A percentile compares a stretch with the other conserved stretches of the same genome.
phyloP scores from a whole-genome alignment of 2,888 invertebrate genomes.

The Athalia rosae region DNA sequence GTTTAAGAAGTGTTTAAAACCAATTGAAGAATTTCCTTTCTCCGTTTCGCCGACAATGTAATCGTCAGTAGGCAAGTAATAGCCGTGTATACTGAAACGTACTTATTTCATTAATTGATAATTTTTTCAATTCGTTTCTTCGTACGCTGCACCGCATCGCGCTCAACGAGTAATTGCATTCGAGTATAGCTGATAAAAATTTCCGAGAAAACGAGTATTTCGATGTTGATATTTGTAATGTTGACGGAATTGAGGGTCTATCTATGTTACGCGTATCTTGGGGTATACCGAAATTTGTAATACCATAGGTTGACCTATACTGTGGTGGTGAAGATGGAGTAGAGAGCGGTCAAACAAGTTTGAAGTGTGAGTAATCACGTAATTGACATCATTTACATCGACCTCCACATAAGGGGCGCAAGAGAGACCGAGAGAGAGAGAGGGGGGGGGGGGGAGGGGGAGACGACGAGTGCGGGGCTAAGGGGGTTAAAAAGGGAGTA shows the following conservation, averaged over 20 bases:
- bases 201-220: no score
- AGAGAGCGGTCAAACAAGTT: slow-evolving; percentile 21
- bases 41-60: slow-evolving; percentile 37
- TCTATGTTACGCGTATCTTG: neutral
- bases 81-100: neutral
- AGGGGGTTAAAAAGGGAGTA: neutral
- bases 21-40: slow-evolving; percentile 52
- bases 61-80: slow-evolving; percentile 31
- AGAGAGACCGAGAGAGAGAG: neutral
- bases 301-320: neutral
- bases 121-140: no score
- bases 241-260: no score
- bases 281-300: neutral
- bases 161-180: no score
- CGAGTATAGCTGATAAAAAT: no score
- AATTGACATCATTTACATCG: slow-evolving; percentile 9
- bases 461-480: neutral
- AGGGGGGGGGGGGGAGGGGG: neutral
- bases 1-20: slow-evolving; percentile 53
- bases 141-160: no score
- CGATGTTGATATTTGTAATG: no score
- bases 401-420: neutral
- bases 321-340: neutral
- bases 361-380: slow-evolving; percentile 37
- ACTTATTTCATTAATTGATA: no score